Percentiles rank a stretch among this genome's conserved stretches.
Evolutionary conservation across 1,140 invertebrate genomes (phyloP).

Genomic region (Linepithema humile): DNA sequence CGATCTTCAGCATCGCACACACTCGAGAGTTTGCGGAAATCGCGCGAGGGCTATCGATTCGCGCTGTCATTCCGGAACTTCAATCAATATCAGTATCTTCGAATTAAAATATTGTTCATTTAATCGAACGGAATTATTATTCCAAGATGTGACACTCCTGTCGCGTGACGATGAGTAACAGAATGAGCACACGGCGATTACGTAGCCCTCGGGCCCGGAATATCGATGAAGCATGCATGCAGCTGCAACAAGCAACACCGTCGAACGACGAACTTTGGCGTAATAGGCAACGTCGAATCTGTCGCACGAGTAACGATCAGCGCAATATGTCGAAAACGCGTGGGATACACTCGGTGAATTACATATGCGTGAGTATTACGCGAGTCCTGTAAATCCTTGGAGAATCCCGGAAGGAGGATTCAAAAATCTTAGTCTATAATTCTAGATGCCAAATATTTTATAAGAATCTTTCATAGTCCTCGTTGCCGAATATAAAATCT

Average conservation of each 20-base stretch:
- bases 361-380: background rate
- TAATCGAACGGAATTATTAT: slow-evolving; percentile 5
- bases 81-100: slow-evolving; percentile 4
- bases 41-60: slow-evolving; percentile 30
- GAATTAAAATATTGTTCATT: slow-evolving; percentile 5
- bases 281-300: slow-evolving; percentile 37
- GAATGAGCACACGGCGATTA: background rate
- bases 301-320: slow-evolving; percentile 23
- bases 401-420: background rate
- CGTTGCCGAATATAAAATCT: background rate
- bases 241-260: slow-evolving; percentile 40
- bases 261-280: slow-evolving; percentile 37
- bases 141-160: background rate
- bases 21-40: slow-evolving; percentile 19
- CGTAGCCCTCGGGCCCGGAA: background rate
- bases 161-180: background rate
- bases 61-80: background rate
- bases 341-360: slow-evolving; percentile 18
- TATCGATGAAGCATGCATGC: slow-evolving; percentile 50
- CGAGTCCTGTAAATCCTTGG: background rate
- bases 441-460: background rate
- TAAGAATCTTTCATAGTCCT: background rate
- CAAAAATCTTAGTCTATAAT: background rate
- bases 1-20: slow-evolving; percentile 5
- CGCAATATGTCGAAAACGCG: background rate